phyloP scores from a whole-genome alignment of 2,113 vertebrate genomes.

The Bos javanicus region DNA sequence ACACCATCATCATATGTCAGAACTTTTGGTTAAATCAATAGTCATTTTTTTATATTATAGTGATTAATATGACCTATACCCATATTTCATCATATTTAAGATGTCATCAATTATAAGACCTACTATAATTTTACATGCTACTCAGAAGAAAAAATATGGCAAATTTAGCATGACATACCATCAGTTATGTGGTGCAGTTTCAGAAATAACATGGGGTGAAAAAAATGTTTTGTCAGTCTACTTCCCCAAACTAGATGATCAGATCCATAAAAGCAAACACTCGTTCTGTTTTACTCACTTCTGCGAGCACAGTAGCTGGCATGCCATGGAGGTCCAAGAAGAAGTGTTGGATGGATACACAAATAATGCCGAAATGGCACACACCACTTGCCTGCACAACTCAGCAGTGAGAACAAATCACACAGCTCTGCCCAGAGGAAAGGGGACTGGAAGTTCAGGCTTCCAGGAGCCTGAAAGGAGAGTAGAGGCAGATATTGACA shows the following conservation, averaged over 20 bases:
- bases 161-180: neutral
- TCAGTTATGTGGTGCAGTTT: neutral
- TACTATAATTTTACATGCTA: neutral
- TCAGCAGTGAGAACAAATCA: neutral
- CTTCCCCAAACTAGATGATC: neutral
- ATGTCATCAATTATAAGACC: neutral
- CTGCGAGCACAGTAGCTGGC: neutral
- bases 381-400: neutral
- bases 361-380: neutral
- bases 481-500: neutral
- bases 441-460: neutral
- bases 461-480: neutral
- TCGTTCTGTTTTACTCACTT: neutral
- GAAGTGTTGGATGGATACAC: too few relatives aligned
- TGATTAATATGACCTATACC: neutral
- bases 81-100: constrained; percentile 12
- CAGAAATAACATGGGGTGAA: neutral
- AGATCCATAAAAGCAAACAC: neutral
- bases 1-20: neutral
- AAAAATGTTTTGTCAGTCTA: neutral
- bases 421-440: fast-evolving
- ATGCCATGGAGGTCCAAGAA: neutral
- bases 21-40: neutral
- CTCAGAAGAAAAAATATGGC: neutral
- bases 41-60: neutral